phyloP scores from a whole-genome alignment of 2,888 invertebrate genomes.

The Diarsia rubi region DNA sequence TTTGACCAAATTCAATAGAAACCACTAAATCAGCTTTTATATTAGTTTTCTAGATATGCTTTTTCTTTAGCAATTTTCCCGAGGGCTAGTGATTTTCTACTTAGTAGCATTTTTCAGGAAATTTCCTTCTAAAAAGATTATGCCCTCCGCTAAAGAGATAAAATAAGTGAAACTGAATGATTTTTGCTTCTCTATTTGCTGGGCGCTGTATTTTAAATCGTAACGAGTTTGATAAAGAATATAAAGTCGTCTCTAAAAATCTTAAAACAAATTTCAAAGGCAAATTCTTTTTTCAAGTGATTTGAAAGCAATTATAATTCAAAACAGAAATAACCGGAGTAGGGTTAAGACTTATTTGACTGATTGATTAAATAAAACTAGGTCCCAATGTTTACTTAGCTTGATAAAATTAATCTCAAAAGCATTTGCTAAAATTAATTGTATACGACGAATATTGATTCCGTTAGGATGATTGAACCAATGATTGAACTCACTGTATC shows the following conservation, averaged over 20 bases:
- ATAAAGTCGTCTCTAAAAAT: not conserved
- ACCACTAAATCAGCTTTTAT: slow-evolving; percentile 1
- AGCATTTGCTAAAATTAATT: not conserved
- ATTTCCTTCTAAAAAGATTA: slow-evolving; percentile 59
- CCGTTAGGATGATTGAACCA: not conserved
- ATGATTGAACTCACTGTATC: not conserved
- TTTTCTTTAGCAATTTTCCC: slow-evolving; percentile 37
- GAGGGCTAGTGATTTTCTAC: slow-evolving; percentile 44
- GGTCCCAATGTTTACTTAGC: not conserved
- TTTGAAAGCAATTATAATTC: not conserved
- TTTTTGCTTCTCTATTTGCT: slow-evolving; percentile 23
- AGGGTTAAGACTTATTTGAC: not conserved
- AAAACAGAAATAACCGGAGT: not conserved
- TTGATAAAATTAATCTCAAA: not conserved
- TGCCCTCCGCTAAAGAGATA: slow-evolving; percentile 37
- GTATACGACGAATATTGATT: not conserved
- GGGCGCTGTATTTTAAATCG: slow-evolving; percentile 11
- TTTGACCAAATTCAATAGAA: not conserved
- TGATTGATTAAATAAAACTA: slow-evolving; percentile 14
- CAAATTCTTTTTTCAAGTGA: not conserved
- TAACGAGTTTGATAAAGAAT: not conserved
- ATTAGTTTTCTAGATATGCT: slow-evolving; percentile 26
- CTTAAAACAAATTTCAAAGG: not conserved
- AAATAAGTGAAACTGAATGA: slow-evolving; percentile 19
- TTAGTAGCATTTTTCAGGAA: slow-evolving; percentile 50